Base-by-base conservation (phyloP, 2,113 vertebrate genomes). In the Furnarius figulus region DNA sequence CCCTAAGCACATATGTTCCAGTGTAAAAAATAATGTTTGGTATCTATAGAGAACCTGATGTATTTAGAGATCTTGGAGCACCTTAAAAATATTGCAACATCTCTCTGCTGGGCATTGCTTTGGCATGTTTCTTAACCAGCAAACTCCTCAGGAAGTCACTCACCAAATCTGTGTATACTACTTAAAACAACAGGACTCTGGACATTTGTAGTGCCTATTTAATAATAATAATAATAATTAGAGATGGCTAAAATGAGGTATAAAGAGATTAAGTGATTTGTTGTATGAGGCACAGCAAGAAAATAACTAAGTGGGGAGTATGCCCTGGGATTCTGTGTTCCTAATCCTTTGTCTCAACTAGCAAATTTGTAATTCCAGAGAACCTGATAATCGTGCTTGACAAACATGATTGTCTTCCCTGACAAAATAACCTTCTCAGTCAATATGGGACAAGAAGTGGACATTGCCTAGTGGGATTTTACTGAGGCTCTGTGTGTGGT, bases 211-310 rank as follows among this genome's bases (percentile, higher is more conserved):
- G 93, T 85, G 63, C 59, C 42, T 87, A 11, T 39, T 93, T 95
- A 95, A 90, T 92, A 89, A 87, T 80, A 95, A 90, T 92, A 89
- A 87, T 80, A 90, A 92, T 81, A 93, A 95, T 85, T 93, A 93
- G 16, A 76, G 49, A 30, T 65, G 44, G 24, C n/a, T 85, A 87
- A 92, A 92, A 78, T 68, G 6, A 85, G 14, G 12, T 66, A 79
- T 87, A 93, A 92, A 95, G 61, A 76, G 68, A 94, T 94, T 91
- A 95, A 93, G 25, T 76, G 53, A 85, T 84, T 92, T 96, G 40
- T 63, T 91, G 53, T 37, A 85, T 84, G 72, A 49, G 28, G 21
- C 67, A 85, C 37, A 82, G 58, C 66, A 94, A 92, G 91, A 50
- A 87, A 90, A 89, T 67, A 70, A 55, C 39, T 78, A 47, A 81